Base-by-base conservation (phyloP, 2,797 vertebrate genomes). In the Muscicapa striata region DNA sequence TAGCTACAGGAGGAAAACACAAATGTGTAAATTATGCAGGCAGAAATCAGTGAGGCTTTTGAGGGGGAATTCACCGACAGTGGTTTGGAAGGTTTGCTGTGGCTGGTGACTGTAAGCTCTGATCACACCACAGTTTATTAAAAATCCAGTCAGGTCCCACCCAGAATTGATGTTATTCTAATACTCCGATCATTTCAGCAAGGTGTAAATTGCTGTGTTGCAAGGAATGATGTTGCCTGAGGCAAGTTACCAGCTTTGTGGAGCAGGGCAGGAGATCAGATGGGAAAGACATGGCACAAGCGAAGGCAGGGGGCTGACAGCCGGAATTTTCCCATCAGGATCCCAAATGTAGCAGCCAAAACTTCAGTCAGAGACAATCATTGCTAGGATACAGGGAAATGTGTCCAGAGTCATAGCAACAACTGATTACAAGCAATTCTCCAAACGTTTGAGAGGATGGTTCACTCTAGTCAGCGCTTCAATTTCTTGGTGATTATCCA, bases 311-410 rank as follows among this genome's bases (percentile, higher is more conserved):
- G 68, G 43, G 41, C 45, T 94, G 87, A 30, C 36, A 49, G 68
- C 6, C n/a, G 0, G 57, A 61, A 5, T 54, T 48, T 93, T 81
- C 80, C 87, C 70, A 64, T 82, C 83, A 54, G 83, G 51, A 84
- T 69, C 72, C 81, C 63, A 84, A 38, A 64, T 32, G 84, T 2
- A 74, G 58, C 76, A 90, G 38, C 49, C 43, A 84, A 59, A 54
- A 63, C 59, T 87, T 76, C 67, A 51, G 52, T 27, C 62, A 72
- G 77, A 87, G 48, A 64, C 45, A 81, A n/a, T 83, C 61, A 94
- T 86, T 94, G 92, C 93, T 88, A 86, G 92, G 94, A 93, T 86
- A 95, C 90, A 67, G 46, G 78, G 72, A 87, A 86, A 93, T 21
- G 76, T 83, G 72, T 76, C 78, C 77, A 81, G 77, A 96, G 84